These are phyloP conservation scores for Carettochelys insculpta DNA, from an alignment of 2,113 vertebrate genomes.

Conservation along the genomic window DNA sequence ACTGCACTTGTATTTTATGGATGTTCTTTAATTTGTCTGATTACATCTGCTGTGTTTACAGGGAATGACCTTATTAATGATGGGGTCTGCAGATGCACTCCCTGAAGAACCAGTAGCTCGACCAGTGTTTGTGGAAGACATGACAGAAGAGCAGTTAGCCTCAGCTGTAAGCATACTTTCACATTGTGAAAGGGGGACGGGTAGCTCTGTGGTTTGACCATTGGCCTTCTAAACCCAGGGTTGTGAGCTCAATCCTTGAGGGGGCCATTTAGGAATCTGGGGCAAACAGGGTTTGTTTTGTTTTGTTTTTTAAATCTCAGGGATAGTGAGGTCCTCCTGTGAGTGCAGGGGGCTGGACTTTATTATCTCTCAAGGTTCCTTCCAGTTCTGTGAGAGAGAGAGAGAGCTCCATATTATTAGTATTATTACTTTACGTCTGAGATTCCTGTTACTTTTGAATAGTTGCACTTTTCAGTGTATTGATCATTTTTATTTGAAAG, in stretches of 20 bases:
- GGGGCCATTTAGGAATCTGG: too few species aligned
- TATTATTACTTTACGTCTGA: background rate
- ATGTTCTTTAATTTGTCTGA: background rate
- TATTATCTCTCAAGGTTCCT: too few species aligned
- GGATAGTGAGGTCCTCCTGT: too few species aligned
- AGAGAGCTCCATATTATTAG: too few species aligned
- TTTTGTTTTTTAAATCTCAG: too few species aligned
- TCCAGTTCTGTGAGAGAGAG: too few species aligned
- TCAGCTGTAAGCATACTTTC: conserved; percentile 91
- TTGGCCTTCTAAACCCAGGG: too few species aligned
- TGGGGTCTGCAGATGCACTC: conserved; percentile 95
- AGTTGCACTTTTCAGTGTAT: background rate
- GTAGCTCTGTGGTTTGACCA: too few species aligned
- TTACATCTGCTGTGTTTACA: conserved; percentile 61
- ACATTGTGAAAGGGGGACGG: too few species aligned
- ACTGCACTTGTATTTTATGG: background rate
- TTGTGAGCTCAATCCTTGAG: too few species aligned
- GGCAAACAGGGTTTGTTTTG: too few species aligned
- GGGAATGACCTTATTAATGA: conserved; percentile 98
- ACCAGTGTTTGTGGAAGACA: conserved; percentile 97
- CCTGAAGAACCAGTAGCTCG: conserved; percentile 91
- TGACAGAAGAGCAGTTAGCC: conserved; percentile 98
- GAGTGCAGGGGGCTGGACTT: too few species aligned
- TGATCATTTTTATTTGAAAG: background rate
- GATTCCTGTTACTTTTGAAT: background rate